phyloP scores from a whole-genome alignment of 2,113 vertebrate genomes.

The Embiotoca jacksoni region DNA sequence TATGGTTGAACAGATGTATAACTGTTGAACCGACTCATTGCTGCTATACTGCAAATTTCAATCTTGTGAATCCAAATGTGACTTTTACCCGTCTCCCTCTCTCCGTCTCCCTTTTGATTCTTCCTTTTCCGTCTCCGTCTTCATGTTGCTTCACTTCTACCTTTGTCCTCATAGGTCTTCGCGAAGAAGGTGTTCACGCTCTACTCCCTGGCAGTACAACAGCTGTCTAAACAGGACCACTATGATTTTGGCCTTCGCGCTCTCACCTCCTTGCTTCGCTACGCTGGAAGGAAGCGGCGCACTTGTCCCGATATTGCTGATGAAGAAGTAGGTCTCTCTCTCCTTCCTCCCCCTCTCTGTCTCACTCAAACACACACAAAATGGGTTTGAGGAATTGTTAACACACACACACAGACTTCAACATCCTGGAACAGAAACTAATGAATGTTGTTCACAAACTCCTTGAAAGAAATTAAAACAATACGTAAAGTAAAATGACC shows the following conservation, averaged over 20 bases:
- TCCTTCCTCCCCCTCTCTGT: background rate
- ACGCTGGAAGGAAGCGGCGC: constrained; percentile 73
- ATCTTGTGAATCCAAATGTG: too few relatives aligned
- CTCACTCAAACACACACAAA: too few relatives aligned
- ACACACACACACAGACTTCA: too few relatives aligned
- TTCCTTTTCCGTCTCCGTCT: background rate
- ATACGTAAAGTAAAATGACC: too few relatives aligned
- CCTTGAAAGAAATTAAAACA: too few relatives aligned
- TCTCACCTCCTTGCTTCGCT: constrained; percentile 90
- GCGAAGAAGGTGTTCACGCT: constrained; percentile 92
- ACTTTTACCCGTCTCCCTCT: background rate
- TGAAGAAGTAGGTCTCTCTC: constrained; percentile 84
- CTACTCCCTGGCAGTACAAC: constrained; percentile 90
- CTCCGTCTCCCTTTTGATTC: background rate
- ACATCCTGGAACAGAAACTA: too few relatives aligned
- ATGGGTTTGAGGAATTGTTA: too few relatives aligned
- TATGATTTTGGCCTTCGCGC: constrained; percentile 93
- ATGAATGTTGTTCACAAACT: too few relatives aligned
- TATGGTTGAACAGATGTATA: too few relatives aligned
- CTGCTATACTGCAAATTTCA: too few relatives aligned
- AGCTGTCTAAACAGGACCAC: constrained; percentile 92
- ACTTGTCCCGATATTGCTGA: constrained; percentile 77
- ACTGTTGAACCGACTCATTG: too few relatives aligned
- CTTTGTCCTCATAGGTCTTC: constrained; percentile 66
- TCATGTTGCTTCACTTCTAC: background rate